phyloP scores from a whole-genome alignment of 2,888 invertebrate species.

The Julus scanicus region DNA sequence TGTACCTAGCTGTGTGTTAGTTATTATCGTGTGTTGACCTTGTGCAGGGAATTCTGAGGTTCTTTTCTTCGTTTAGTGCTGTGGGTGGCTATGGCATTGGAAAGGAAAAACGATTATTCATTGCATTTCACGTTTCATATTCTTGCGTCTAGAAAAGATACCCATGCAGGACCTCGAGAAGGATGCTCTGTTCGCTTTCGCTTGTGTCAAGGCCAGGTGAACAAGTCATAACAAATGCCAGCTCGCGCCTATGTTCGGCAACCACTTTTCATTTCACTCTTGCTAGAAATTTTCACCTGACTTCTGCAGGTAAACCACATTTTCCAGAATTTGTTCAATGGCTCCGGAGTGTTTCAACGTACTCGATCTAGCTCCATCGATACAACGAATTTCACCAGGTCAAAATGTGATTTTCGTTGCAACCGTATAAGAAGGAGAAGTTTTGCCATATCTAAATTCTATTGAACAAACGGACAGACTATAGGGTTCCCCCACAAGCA shows the following conservation, averaged over 20 bases:
- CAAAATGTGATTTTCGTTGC: too few species aligned
- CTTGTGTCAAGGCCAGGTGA: slow-evolving; percentile 8
- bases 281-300: background rate
- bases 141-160: slow-evolving; percentile 13
- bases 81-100: background rate
- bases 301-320: background rate
- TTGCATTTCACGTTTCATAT: background rate
- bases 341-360: background rate
- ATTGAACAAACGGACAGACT: too few species aligned
- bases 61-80: background rate
- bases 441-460: too few species aligned
- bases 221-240: background rate
- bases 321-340: background rate
- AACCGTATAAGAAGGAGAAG: too few species aligned
- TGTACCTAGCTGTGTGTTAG: background rate
- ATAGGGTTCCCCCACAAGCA: too few species aligned
- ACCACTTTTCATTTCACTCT: slow-evolving; percentile 1
- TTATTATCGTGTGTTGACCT: background rate
- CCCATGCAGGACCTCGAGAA: background rate
- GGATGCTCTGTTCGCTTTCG: background rate
- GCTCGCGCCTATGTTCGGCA: background rate
- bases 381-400: too few species aligned
- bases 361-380: too few species aligned
- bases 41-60: background rate
- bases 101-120: slow-evolving; percentile 28